These are phyloP conservation scores for Drosophila monieri DNA, from an alignment of 2,888 invertebrate species.

Conservation along the genomic window DNA sequence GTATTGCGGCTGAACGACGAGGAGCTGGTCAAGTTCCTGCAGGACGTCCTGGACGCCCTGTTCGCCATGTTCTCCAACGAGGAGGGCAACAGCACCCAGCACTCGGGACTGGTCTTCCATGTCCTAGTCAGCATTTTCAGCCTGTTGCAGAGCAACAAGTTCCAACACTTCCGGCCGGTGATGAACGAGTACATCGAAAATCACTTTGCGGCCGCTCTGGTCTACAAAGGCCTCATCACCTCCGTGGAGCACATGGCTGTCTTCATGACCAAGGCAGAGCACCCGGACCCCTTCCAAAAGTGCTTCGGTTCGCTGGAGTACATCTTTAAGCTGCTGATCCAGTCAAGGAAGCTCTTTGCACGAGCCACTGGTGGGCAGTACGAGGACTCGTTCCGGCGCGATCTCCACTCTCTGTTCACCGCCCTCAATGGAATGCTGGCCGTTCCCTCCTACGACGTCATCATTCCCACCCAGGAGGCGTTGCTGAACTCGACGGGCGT, in stretches of 20 bases:
- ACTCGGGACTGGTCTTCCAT: slow-evolving; percentile 96
- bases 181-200: slow-evolving; percentile 97
- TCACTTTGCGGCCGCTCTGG: slow-evolving; percentile 97
- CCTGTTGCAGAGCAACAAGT: slow-evolving; percentile 94
- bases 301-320: slow-evolving; percentile 96
- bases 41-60: slow-evolving; percentile 96
- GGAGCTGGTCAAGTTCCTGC: slow-evolving; percentile 96
- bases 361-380: slow-evolving; percentile 94
- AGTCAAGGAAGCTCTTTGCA: slow-evolving; percentile 92
- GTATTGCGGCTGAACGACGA: slow-evolving; percentile 93
- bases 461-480: slow-evolving; percentile 92
- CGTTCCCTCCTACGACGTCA: slow-evolving; percentile 89
- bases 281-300: slow-evolving; percentile 94
- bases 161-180: slow-evolving; percentile 97
- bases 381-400: slow-evolving; percentile 93
- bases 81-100: slow-evolving; percentile 94
- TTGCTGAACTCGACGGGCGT: slow-evolving; percentile 92
- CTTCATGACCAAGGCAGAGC: slow-evolving; percentile 92
- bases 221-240: slow-evolving; percentile 94
- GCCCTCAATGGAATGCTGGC: slow-evolving; percentile 91
- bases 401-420: slow-evolving; percentile 91
- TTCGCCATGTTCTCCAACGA: slow-evolving; percentile 97
- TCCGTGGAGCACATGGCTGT: slow-evolving; percentile 96
- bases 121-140: slow-evolving; percentile 96
- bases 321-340: slow-evolving; percentile 96